Conservation (phyloP, 2,888 invertebrate species). For the Amphipoea oculea region DNA sequence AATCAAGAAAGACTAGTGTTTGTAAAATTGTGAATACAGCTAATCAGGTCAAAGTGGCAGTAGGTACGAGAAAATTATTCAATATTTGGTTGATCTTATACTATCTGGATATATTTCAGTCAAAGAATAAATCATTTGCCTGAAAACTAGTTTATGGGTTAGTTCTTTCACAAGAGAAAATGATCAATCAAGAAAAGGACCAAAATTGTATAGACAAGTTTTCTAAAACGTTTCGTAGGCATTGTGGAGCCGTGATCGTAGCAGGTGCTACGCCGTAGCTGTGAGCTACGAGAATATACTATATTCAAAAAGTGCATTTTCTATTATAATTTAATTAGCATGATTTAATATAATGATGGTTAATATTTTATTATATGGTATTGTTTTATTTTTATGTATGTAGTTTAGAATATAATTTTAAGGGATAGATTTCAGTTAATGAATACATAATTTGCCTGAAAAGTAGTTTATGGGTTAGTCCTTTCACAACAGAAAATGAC, state of each 20-base stretch:
- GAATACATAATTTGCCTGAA: neutral
- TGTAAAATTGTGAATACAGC: too few species aligned
- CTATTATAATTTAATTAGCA: neutral
- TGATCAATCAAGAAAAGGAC: neutral
- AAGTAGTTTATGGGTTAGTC: neutral
- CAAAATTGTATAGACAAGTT: neutral
- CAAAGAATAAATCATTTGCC: neutral
- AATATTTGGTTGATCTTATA: neutral
- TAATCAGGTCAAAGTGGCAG: neutral
- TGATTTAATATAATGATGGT: neutral
- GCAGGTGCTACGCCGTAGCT: conserved; percentile 2
- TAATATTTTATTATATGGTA: neutral
- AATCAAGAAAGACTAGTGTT: too few species aligned
- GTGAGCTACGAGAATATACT: neutral
- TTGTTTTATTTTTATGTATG: neutral
- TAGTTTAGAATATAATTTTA: too few species aligned
- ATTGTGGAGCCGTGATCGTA: neutral
- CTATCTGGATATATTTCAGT: neutral
- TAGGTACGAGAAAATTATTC: neutral
- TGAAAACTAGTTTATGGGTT: neutral
- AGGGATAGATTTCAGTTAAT: neutral
- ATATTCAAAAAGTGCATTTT: neutral
- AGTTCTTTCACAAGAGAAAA: neutral
- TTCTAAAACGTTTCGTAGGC: neutral
- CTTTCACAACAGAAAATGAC: neutral